Conservation (phyloP, 2,797 vertebrate species). For the Oreochromis grahami region DNA sequence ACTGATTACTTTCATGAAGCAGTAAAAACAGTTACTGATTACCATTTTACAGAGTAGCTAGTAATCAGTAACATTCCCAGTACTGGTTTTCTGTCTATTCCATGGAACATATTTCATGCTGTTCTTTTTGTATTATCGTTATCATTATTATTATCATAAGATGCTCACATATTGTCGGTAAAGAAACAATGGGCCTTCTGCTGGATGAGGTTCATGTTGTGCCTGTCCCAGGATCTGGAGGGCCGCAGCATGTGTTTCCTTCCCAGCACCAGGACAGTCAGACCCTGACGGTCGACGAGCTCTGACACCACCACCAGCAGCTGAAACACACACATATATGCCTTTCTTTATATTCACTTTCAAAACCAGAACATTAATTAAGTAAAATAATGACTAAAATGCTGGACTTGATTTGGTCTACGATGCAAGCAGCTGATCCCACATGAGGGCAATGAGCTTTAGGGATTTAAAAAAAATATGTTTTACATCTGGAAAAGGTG, state of each 20-base stretch:
- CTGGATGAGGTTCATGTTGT: constrained; percentile 80
- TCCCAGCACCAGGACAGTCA: constrained; percentile 85
- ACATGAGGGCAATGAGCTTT: neutral
- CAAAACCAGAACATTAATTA: neutral
- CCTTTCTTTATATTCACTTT: neutral
- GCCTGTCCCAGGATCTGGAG: constrained; percentile 73
- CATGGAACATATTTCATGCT: neutral
- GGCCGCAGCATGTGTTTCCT: constrained; percentile 88
- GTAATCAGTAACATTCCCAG: neutral
- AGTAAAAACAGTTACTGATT: neutral
- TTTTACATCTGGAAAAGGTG: neutral
- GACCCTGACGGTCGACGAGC: constrained; percentile 76
- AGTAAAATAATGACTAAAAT: neutral
- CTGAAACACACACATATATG: constrained; percentile 58
- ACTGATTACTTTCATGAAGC: neutral
- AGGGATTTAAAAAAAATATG: neutral
- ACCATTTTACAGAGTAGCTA: neutral
- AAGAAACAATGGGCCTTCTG: constrained; percentile 91
- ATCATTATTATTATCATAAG: neutral
- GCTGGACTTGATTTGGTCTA: neutral
- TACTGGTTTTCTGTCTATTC: neutral
- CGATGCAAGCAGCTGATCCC: neutral
- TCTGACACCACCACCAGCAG: constrained; percentile 81
- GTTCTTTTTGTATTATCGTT: neutral
- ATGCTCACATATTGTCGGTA: constrained; percentile 88